Base-by-base conservation (phyloP, 2,888 invertebrate genomes). In the Drosophila paranaensis region DNA sequence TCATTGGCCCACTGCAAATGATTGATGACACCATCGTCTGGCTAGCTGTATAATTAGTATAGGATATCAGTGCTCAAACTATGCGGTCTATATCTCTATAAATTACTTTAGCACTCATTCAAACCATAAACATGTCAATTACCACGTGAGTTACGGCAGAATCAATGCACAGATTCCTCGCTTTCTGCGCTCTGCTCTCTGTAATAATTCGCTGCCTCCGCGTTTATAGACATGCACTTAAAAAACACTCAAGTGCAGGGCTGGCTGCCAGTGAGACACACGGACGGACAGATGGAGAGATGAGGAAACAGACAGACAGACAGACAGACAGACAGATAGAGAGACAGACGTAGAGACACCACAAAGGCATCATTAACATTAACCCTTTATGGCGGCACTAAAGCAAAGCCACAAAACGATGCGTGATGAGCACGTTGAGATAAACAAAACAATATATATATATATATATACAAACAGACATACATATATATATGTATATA, bases 391-490 rank as follows among this genome's bases (percentile, higher is more conserved):
- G 88, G 83, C 80, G 77, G 88, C 88, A 85, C 80, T 83, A 83
- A 83, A 83, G 80, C 73, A 73, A 81, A 71, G 74, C 87, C 85
- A 85, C 85, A 85, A 87, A 88, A 88, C 87, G 81, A 80, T 78
- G 85, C 89, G 74, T 86, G 85, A 86, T 85, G 85, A 88, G 89
- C 89, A 88, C 89, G 89, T 85, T 87, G 76, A 88, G 85, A 85
- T 85, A 85, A 85, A 86, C 84, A 88, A 79, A 69, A 71, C 56
- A 50, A 50, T 16, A 61, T 65, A 77, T 62, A 69, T 54, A 77
- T 42, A 64, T 20, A 35, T 16, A 39, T 27, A 61, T 5, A 51
- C 0, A 61, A 0, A 50, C 20, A 39, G 14, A 61, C 30, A 57
- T 16, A 65, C 25, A 57, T n/a, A 39, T 6, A 42, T 10, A 45